These are phyloP conservation scores for Sphinx pinastri DNA, from an alignment of 2,888 invertebrate species.

Conservation along the genomic window DNA sequence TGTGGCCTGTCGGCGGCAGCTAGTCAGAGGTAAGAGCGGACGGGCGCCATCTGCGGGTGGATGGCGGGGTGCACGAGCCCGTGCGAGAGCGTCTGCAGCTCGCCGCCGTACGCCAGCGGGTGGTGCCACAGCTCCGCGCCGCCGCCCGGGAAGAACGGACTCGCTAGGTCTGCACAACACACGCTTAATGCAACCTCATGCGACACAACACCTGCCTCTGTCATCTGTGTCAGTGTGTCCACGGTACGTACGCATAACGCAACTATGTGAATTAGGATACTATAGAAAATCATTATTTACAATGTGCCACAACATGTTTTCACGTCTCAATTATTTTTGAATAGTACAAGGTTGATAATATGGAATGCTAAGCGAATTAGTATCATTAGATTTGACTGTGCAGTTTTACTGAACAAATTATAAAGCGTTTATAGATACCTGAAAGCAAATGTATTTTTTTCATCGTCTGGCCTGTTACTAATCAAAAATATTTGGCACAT, in stretches of 20 bases:
- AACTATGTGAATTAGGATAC: constrained; percentile 50
- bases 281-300: constrained; percentile 68
- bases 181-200: constrained; percentile 36
- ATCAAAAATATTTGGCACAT: background rate
- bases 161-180: constrained; percentile 92
- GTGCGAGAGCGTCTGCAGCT: constrained; percentile 93
- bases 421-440: background rate
- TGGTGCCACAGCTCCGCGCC: constrained; percentile 98
- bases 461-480: background rate
- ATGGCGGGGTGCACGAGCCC: constrained; percentile 98
- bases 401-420: constrained; percentile 16
- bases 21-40: constrained; percentile 99
- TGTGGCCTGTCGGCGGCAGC: constrained; percentile 92
- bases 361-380: background rate
- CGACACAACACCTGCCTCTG: background rate
- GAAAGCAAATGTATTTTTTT: constrained; percentile 9
- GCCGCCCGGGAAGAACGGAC: constrained; percentile 95
- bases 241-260: constrained; percentile 27
- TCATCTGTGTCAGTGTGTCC: constrained; percentile 37
- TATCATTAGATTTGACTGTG: constrained; percentile 10
- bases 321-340: constrained; percentile 46
- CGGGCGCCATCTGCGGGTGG: constrained; percentile 97
- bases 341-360: background rate
- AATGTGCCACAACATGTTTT: constrained; percentile 71
- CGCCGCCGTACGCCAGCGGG: constrained; percentile 91